phyloP scores from a whole-genome alignment of 2,888 invertebrate genomes.

The Balanococcus diminutus region DNA sequence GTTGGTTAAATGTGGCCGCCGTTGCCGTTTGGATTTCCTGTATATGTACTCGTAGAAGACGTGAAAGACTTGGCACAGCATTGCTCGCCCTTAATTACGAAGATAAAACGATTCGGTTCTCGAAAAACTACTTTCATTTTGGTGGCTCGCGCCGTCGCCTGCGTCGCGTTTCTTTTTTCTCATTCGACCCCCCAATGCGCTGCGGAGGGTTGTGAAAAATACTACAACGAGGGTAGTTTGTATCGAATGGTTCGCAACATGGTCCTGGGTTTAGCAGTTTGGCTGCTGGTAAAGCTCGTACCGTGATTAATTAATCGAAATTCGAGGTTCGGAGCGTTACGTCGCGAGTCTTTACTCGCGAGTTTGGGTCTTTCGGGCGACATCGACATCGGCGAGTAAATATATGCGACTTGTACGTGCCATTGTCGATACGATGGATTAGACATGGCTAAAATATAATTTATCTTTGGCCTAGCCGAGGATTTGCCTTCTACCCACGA shows the following conservation, averaged over 20 bases:
- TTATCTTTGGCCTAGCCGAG: background rate
- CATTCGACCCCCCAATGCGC: background rate
- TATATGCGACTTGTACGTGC: background rate
- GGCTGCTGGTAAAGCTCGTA: background rate
- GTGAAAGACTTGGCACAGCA: background rate
- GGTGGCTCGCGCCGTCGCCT: no score
- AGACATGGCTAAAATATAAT: background rate
- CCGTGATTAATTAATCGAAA: constrained; percentile 15
- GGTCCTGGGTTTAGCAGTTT: background rate
- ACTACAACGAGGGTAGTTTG: background rate
- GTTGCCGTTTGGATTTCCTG: constrained; percentile 12
- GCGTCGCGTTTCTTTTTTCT: background rate
- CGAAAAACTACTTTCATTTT: no score
- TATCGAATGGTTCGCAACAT: background rate
- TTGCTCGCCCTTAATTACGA: constrained; percentile 26
- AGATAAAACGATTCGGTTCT: constrained; percentile 27
- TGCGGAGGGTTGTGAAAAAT: background rate
- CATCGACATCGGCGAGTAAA: background rate
- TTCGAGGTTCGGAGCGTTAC: background rate
- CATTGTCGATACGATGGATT: background rate
- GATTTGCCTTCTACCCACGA: background rate
- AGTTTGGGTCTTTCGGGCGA: no score
- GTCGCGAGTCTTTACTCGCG: no score
- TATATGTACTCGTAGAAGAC: background rate
- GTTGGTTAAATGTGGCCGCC: background rate